Conservation (phyloP, 2,888 invertebrate species). For the Pemphredon lugubris region DNA sequence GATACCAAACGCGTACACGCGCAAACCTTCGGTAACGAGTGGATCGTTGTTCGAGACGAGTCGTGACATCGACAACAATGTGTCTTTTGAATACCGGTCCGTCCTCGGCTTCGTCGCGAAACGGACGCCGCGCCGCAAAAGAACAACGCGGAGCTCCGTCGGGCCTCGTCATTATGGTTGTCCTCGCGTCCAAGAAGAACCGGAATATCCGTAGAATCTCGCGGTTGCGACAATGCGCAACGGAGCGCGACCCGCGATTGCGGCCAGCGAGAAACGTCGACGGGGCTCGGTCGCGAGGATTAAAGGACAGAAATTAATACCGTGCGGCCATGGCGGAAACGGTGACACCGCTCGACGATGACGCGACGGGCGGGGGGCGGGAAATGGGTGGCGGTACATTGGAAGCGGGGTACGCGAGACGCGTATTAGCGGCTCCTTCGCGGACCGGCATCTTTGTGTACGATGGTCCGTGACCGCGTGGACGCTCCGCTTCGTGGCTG, state of each 20-base stretch:
- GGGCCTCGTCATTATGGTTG: background rate
- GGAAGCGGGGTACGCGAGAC: slow-evolving; percentile 26
- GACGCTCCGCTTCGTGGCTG: slow-evolving; percentile 49
- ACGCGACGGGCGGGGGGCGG: background rate
- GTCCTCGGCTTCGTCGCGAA: background rate
- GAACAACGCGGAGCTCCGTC: background rate
- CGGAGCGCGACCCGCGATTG: slow-evolving; percentile 1
- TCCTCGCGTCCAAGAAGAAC: background rate
- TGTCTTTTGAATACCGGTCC: slow-evolving; percentile 3
- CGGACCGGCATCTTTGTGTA: slow-evolving; percentile 52
- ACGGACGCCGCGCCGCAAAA: background rate
- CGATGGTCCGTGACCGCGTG: slow-evolving; percentile 58
- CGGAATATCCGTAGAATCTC: background rate
- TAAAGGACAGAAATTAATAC: slow-evolving; percentile 10
- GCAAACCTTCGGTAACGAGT: too few relatives aligned
- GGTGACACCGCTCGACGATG: slow-evolving; percentile 3
- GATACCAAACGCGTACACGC: too few relatives aligned
- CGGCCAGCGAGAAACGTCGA: slow-evolving; percentile 2
- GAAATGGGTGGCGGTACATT: slow-evolving; percentile 7
- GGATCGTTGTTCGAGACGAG: slow-evolving; percentile 1
- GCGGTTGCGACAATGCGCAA: background rate
- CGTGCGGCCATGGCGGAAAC: slow-evolving; percentile 1
- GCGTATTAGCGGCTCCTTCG: slow-evolving; percentile 51
- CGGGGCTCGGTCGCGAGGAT: background rate
- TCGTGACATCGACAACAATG: slow-evolving; percentile 6